A percentile compares a stretch with the other conserved stretches of the same genome.
These are phyloP conservation scores for Limnephilus rhombicus DNA, from an alignment of 2,888 invertebrate species.

Conservation along the genomic window DNA sequence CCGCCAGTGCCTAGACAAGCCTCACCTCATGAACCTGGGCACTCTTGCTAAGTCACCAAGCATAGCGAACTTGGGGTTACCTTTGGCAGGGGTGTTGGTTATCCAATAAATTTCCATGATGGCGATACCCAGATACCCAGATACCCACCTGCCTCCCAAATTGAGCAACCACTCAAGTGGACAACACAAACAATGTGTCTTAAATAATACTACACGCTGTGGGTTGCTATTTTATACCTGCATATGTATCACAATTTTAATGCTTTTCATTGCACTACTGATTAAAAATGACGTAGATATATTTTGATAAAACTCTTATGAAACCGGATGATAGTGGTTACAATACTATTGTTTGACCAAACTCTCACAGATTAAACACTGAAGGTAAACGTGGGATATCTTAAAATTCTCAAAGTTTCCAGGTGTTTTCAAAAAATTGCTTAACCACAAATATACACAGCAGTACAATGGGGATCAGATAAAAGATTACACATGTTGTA, in stretches of 20 bases:
- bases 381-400: not conserved
- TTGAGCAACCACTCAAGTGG: too few species aligned
- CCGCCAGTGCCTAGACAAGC: too few species aligned
- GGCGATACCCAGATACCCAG: too few species aligned
- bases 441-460: not conserved
- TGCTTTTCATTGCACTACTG: not conserved
- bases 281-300: not conserved
- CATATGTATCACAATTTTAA: not conserved
- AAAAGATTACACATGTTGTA: not conserved
- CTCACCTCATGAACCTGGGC: too few species aligned
- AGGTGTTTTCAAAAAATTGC: not conserved
- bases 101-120: too few species aligned
- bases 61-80: too few species aligned
- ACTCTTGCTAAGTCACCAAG: too few species aligned
- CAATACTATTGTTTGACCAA: not conserved
- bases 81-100: too few species aligned
- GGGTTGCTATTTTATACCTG: not conserved
- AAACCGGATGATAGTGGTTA: not conserved
- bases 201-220: not conserved
- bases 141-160: too few species aligned
- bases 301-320: not conserved
- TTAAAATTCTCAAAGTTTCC: not conserved
- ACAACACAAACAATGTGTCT: not conserved
- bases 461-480: not conserved
- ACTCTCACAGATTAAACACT: not conserved